A percentile compares a stretch with the other conserved stretches of the same genome.
Conservation (phyloP, 2,113 vertebrate genomes). For the Phrynocephalus versicolor region DNA sequence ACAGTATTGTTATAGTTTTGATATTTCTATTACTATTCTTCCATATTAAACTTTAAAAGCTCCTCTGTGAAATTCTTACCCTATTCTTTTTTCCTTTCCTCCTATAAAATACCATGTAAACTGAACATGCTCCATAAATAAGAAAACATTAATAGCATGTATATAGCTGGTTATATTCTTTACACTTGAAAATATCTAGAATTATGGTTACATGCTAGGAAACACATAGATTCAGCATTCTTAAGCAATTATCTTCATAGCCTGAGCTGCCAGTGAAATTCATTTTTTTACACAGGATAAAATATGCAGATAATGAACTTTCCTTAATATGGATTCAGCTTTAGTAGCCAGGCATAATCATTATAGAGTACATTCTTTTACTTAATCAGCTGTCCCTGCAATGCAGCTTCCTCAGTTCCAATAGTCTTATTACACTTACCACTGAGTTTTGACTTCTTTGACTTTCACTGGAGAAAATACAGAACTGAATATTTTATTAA, state of each 20-base stretch:
- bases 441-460: slow-evolving; percentile 31
- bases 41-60: not conserved
- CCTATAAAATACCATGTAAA: not conserved
- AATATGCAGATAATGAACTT: slow-evolving; percentile 26
- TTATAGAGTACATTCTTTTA: slow-evolving; percentile 16
- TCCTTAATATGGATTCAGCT: slow-evolving; percentile 41
- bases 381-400: slow-evolving; percentile 39
- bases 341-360: slow-evolving; percentile 39
- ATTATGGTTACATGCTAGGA: not conserved
- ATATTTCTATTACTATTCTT: not conserved
- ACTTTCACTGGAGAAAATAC: not conserved
- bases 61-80: not conserved
- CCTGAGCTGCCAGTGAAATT: not conserved
- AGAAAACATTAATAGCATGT: not conserved
- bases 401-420: slow-evolving; percentile 45
- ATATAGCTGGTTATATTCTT: not conserved
- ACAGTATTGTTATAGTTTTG: too few relatives aligned
- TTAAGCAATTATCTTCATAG: not conserved
- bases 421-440: slow-evolving; percentile 1
- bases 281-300: not conserved
- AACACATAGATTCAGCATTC: not conserved
- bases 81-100: not conserved
- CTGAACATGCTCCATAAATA: not conserved
- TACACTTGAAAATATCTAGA: not conserved
- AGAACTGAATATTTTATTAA: not conserved